These are phyloP conservation scores for Sphaeramia orbicularis DNA, from an alignment of 2,797 vertebrate species.

Conservation along the genomic window DNA sequence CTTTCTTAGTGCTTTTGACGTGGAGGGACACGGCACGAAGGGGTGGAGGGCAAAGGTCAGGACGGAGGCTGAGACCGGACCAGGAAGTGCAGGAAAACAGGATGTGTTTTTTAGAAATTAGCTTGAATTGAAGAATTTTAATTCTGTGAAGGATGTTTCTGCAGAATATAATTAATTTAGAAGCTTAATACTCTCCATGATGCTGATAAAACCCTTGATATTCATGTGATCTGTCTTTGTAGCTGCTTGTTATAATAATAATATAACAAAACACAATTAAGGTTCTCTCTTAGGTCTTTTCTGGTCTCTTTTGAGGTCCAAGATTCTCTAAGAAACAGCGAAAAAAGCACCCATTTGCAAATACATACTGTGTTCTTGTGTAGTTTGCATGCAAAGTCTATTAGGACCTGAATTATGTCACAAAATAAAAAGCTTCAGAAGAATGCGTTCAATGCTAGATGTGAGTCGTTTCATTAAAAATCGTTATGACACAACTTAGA, in stretches of 20 bases:
- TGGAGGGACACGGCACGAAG: background rate
- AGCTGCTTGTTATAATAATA: background rate
- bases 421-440: constrained; percentile 22
- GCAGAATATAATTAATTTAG: background rate
- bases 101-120: too few relatives aligned
- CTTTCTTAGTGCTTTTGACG: background rate
- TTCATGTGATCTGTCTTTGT: background rate
- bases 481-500: background rate
- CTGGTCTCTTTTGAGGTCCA: background rate
- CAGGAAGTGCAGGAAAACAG: background rate
- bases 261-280: background rate
- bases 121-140: too few relatives aligned
- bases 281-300: background rate
- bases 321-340: constrained; percentile 4
- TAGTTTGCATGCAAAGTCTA: background rate
- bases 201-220: background rate
- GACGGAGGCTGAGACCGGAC: background rate
- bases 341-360: background rate
- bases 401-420: constrained; percentile 8
- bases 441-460: constrained; percentile 16
- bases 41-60: constrained; percentile 55
- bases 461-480: constrained; percentile 16
- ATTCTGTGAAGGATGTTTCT: too few relatives aligned
- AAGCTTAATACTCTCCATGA: too few relatives aligned
- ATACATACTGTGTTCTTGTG: constrained; percentile 4